phyloP scores from a whole-genome alignment of 2,888 invertebrate genomes.

The Lasius fuliginosus region DNA sequence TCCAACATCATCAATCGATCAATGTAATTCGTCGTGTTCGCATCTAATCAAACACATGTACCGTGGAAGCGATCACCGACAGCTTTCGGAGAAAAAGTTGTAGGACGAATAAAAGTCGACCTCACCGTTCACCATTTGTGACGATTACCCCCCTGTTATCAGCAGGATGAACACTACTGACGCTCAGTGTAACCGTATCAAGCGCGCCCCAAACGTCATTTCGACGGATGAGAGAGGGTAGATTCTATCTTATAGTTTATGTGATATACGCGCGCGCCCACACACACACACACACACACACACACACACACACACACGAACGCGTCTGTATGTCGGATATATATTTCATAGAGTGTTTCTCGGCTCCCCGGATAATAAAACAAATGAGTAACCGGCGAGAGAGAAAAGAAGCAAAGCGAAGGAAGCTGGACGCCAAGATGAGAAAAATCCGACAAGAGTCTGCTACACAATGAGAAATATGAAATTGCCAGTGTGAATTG shows the following conservation, averaged over 20 bases:
- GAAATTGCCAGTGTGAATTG: background rate
- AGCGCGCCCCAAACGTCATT: constrained; percentile 29
- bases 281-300: no score
- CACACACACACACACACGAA: no score
- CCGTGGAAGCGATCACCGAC: background rate
- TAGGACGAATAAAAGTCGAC: background rate
- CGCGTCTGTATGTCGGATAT: background rate
- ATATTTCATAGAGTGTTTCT: constrained; percentile 20
- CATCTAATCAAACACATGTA: background rate
- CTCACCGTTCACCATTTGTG: constrained; percentile 15
- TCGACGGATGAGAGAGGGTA: constrained; percentile 35
- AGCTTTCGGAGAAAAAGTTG: background rate
- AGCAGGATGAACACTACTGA: constrained; percentile 11
- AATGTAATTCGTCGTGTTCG: background rate
- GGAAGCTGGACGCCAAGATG: background rate
- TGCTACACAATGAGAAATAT: constrained; percentile 1
- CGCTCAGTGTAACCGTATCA: constrained; percentile 27
- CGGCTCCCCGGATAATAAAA: constrained; percentile 30
- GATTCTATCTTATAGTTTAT: constrained; percentile 39
- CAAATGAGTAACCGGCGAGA: background rate
- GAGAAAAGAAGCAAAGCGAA: background rate
- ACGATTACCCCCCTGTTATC: constrained; percentile 50
- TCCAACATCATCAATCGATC: background rate
- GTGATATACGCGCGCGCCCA: background rate
- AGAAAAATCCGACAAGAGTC: constrained; percentile 32